These are phyloP conservation scores for Reticulitermes lucifugus DNA, from an alignment of 2,888 invertebrate genomes.

Conservation along the genomic window DNA sequence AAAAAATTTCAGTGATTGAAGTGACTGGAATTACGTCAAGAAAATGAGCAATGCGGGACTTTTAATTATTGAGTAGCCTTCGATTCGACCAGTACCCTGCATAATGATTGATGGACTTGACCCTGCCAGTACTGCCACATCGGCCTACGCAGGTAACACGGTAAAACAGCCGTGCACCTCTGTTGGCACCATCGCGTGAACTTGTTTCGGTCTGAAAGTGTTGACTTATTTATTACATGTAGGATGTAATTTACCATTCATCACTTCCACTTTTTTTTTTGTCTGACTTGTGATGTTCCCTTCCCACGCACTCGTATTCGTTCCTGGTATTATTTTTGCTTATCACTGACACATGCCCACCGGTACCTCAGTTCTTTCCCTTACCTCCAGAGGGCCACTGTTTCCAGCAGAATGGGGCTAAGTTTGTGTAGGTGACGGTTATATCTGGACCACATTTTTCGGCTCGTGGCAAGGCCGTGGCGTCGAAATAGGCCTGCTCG, in stretches of 20 bases:
- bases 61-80: too few relatives aligned
- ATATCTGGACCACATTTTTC: neutral
- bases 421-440: neutral
- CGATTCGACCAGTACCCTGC: too few relatives aligned
- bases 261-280: neutral
- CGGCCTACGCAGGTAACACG: too few relatives aligned
- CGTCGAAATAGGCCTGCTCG: neutral
- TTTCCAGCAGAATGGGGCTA: neutral
- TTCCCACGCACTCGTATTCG: neutral
- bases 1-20: too few relatives aligned
- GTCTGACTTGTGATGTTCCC: neutral
- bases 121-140: too few relatives aligned
- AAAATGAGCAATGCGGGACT: too few relatives aligned
- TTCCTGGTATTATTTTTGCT: neutral
- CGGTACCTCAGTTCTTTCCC: neutral
- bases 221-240: conserved; percentile 7
- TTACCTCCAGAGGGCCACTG: neutral
- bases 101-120: too few relatives aligned
- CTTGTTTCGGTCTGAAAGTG: conserved; percentile 6
- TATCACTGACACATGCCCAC: neutral
- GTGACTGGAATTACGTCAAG: too few relatives aligned
- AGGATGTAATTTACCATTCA: neutral
- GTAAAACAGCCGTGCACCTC: too few relatives aligned
- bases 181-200: neutral
- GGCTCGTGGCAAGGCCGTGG: neutral